These are phyloP conservation scores for Enhydra lutris DNA, from an alignment of 2,113 vertebrate genomes.

Conservation along the genomic window DNA sequence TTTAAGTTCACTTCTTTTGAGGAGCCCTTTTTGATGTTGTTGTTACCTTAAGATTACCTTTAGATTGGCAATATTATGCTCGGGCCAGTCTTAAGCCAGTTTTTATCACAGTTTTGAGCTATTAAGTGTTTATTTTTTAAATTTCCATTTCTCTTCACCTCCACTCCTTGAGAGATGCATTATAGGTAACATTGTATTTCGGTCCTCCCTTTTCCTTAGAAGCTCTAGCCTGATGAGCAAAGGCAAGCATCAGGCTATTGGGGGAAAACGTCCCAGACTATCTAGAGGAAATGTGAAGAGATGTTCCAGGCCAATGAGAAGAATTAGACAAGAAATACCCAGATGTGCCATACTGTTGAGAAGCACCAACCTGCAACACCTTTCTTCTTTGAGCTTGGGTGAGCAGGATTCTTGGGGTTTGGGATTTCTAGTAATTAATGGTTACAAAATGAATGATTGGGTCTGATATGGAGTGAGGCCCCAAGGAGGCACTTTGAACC, in stretches of 20 bases:
- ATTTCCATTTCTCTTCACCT: conserved; percentile 10
- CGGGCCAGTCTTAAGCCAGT: neutral
- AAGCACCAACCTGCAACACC: conserved; percentile 12
- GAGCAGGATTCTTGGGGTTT: conserved; percentile 30
- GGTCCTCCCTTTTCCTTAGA: neutral
- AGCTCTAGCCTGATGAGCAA: conserved; percentile 37
- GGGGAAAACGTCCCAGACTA: neutral
- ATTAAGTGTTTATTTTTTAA: neutral
- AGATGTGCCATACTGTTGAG: conserved; percentile 17
- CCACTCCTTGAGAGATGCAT: neutral
- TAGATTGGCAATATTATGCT: conserved; percentile 25
- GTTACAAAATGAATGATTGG: neutral
- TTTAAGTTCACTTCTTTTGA: neutral
- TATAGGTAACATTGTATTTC: neutral
- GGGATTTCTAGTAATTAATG: neutral
- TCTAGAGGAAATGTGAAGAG: conserved; percentile 52
- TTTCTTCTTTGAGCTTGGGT: conserved; percentile 49
- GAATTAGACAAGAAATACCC: conserved; percentile 28
- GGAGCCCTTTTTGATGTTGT: conserved; percentile 11
- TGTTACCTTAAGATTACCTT: neutral
- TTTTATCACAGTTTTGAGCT: conserved; percentile 12
- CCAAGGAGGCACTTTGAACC: conserved; percentile 13
- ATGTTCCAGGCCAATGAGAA: conserved; percentile 36
- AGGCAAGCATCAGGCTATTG: neutral
- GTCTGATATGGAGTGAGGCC: neutral